phyloP scores from a whole-genome alignment of 2,113 vertebrate genomes.

The Tragelaphus imberbis region DNA sequence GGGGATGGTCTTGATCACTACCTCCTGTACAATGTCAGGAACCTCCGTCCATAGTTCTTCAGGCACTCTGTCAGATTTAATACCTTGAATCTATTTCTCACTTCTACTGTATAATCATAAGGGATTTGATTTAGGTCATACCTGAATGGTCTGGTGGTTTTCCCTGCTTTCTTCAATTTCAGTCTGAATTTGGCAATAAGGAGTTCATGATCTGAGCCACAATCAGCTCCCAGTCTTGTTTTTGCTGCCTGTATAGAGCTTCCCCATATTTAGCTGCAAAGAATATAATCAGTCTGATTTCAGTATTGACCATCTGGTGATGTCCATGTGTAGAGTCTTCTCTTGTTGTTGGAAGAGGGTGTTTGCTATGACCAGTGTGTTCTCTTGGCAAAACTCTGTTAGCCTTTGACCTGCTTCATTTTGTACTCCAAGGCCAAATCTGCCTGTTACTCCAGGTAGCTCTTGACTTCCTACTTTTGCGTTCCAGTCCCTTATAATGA shows the following conservation, averaged over 20 bases:
- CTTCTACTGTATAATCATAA: background rate
- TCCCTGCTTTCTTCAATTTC: background rate
- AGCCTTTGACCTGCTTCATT: background rate
- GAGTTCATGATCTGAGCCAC: background rate
- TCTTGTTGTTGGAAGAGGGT: background rate
- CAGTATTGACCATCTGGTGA: background rate
- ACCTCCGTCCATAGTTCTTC: background rate
- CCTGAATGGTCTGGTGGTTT: background rate
- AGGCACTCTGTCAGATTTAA: background rate
- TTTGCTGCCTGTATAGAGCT: background rate
- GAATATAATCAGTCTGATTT: background rate
- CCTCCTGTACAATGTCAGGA: background rate
- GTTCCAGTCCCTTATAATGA: background rate
- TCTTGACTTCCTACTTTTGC: background rate
- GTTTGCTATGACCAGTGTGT: background rate
- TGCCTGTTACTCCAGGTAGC: background rate
- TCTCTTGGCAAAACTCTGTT: background rate
- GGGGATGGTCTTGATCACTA: background rate
- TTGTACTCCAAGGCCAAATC: background rate
- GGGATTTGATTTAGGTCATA: background rate
- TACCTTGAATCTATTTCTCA: background rate
- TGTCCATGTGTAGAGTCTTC: background rate
- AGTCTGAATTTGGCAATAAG: background rate
- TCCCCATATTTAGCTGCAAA: background rate
- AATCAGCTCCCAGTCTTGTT: background rate